Percentiles rank a stretch among this genome's conserved stretches.
phyloP scores from a whole-genome alignment of 2,888 invertebrate species.

The Hyles lineata region DNA sequence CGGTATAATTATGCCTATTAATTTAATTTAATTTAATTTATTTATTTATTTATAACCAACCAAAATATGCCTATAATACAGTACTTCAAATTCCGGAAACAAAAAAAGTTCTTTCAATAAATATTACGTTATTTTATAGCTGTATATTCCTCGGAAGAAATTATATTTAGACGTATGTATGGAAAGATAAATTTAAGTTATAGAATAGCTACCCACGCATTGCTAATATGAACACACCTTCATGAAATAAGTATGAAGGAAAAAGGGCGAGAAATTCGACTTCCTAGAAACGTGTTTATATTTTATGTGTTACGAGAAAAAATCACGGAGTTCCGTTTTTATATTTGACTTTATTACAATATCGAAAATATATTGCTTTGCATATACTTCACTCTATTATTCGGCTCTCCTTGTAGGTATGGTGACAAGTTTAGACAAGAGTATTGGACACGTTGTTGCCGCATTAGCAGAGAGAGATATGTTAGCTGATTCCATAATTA shows the following conservation, averaged over 20 bases:
- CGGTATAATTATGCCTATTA: too few species aligned
- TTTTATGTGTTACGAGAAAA: neutral
- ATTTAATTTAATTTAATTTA: too few species aligned
- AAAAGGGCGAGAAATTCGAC: neutral
- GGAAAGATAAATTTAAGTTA: too few species aligned
- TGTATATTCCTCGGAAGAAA: too few species aligned
- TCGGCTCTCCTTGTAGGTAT: constrained; percentile 66
- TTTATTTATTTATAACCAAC: too few species aligned
- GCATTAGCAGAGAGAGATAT: constrained; percentile 87
- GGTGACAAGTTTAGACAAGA: constrained; percentile 90
- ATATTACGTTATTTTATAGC: too few species aligned
- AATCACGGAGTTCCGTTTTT: neutral
- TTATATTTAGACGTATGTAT: too few species aligned
- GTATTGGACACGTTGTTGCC: constrained; percentile 89
- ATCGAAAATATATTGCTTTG: neutral
- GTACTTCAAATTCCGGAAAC: too few species aligned
- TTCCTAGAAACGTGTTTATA: neutral
- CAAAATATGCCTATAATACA: too few species aligned
- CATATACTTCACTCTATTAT: neutral
- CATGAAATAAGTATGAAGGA: neutral
- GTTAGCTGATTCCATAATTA: constrained; percentile 90
- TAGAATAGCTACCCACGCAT: too few species aligned
- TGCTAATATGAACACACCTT: too few species aligned
- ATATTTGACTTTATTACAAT: neutral
- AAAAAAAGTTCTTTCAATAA: too few species aligned